These are phyloP conservation scores for Gymnoscelis rufifasciata DNA, from an alignment of 2,888 invertebrate genomes.

Conservation along the genomic window DNA sequence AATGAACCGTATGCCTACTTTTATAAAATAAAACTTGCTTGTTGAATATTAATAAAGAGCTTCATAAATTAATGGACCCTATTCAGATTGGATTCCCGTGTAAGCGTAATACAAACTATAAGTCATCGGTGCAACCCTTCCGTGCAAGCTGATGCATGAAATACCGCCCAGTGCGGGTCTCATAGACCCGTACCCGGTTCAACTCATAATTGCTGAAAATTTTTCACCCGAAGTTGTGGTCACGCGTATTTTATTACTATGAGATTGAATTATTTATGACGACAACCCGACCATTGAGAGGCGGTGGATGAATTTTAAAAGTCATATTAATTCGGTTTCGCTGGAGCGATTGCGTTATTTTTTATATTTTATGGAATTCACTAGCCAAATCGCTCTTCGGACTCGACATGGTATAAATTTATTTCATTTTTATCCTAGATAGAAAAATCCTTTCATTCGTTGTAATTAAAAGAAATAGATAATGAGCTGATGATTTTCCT, in stretches of 20 bases:
- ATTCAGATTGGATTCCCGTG: conserved; percentile 61
- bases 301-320: conserved; percentile 74
- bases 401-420: too few species aligned
- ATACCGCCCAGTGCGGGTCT: conserved; percentile 23
- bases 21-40: too few species aligned
- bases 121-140: conserved; percentile 29
- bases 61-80: conserved; percentile 61
- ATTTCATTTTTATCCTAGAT: too few species aligned
- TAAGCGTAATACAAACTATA: conserved; percentile 38
- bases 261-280: conserved; percentile 79
- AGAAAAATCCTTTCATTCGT: too few species aligned
- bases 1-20: too few species aligned
- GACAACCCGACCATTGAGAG: conserved; percentile 66
- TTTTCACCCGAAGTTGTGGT: conserved; percentile 75
- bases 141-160: conserved; percentile 42
- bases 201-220: conserved; percentile 78
- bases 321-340: conserved; percentile 47
- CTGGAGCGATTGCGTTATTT: conserved; percentile 37
- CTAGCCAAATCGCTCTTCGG: too few species aligned
- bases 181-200: conserved; percentile 54
- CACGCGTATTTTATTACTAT: conserved; percentile 79
- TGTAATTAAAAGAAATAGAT: too few species aligned
- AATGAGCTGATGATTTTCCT: too few species aligned
- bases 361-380: too few species aligned
- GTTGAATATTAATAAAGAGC: conserved; percentile 15